Conservation (phyloP, 2,888 invertebrate species). For the Nesidiocoris tenuis region DNA sequence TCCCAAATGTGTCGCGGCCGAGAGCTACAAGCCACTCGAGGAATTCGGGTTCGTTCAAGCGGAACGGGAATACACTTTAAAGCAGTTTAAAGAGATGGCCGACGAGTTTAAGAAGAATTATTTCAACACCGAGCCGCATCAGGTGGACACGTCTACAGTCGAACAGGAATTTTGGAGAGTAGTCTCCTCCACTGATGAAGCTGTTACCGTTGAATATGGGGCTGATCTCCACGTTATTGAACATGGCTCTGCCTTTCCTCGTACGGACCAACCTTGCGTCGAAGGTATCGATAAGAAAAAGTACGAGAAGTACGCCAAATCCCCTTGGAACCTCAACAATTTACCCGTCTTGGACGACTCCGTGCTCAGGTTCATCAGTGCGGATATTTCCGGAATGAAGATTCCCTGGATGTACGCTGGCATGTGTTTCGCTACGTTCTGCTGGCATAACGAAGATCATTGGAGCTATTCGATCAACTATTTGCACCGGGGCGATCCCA, state of each 20-base stretch:
- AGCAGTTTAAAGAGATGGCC: slow-evolving; percentile 98
- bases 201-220: slow-evolving; percentile 96
- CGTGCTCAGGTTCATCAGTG: slow-evolving; percentile 92
- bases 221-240: slow-evolving; percentile 98
- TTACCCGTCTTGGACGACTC: slow-evolving; percentile 89
- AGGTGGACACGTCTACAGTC: slow-evolving; percentile 81
- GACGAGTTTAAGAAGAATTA: slow-evolving; percentile 97
- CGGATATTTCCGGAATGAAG: slow-evolving; percentile 91
- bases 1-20: slow-evolving; percentile 89
- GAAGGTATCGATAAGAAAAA: slow-evolving; percentile 32
- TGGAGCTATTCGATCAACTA: slow-evolving; percentile 99
- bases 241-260: slow-evolving; percentile 95
- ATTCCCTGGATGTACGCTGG: slow-evolving; percentile 99
- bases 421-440: slow-evolving; percentile 99
- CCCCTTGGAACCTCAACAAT: slow-evolving; percentile 97
- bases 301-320: slow-evolving; percentile 68
- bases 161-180: slow-evolving; percentile 98
- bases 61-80: slow-evolving; percentile 86
- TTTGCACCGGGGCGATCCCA: slow-evolving; percentile 98
- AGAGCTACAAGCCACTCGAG: slow-evolving; percentile 86
- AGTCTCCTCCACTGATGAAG: slow-evolving; percentile 92
- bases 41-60: slow-evolving; percentile 98
- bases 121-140: slow-evolving; percentile 93
- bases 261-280: slow-evolving; percentile 53
- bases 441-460: slow-evolving; percentile 99